Evolutionary conservation across 37 sponge, comb jelly and placozoan genomes (phyloP), one percentile per base, ranked within the genome.

Genomic region (Bolinopsis microptera): DNA sequence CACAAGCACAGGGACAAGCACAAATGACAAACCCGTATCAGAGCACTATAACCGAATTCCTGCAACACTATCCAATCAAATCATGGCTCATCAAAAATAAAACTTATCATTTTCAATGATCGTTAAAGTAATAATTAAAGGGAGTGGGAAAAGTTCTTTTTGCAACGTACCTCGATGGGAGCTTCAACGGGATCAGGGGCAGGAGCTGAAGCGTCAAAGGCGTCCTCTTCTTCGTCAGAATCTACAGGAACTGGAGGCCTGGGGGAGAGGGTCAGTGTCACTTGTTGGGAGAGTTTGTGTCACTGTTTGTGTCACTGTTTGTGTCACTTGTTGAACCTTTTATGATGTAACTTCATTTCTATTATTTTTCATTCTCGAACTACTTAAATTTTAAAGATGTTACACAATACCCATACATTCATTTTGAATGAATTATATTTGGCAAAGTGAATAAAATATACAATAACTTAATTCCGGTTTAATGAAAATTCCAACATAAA

Each of bases 121-220:
- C 13, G 13, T 48, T 13, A 48, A 48, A 48, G 61, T 48, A 18
- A 18, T 18, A 48, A 48, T 18, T 48, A 48, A 48, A 13, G 5
- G 13, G 13, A 48, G 61, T 48, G 61, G 61, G 13, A 48, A 48
- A 18, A 18, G 13, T 18, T 48, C 61, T 48, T 13, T 5, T 48
- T 48, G 13, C 9, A 13, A 48, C 61, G 9, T 24, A 86, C 90
- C 90, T 86, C 90, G 3, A 86, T 86, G 13, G 90, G 90, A 40
- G 90, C 90, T 27, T 86, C 36, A 28, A 86, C 90, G 1, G 90
- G 90, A 39, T 86, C 90, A 41, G 90, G 90, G 0, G 90, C 90
- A 3, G 90, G 90, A 30, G 90, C 90, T 18, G 41, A 36, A 1
- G 61, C 90, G 39, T 86, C 90, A 25, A 86, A 86, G n/a, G n/a